A percentile compares a stretch with the other conserved stretches of the same genome.
Evolutionary conservation across 2,113 vertebrate genomes (phyloP).

Genomic region (Okapia johnstoni): DNA sequence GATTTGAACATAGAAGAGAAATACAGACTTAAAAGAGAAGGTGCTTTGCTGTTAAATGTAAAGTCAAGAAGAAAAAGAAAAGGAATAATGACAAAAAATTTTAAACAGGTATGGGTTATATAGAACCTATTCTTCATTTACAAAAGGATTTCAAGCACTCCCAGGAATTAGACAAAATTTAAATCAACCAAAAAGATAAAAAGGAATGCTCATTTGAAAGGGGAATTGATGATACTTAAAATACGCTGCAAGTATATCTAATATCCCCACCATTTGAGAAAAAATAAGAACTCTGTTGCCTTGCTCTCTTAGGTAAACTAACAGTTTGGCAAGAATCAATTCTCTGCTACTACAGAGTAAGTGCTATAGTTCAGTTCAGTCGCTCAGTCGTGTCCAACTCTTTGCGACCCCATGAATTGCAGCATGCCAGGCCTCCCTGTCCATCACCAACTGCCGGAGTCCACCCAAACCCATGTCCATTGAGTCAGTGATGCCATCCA

Average conservation of each 20-base stretch:
- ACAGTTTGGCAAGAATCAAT: conserved; percentile 95
- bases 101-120: neutral
- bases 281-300: conserved; percentile 97
- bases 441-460: neutral
- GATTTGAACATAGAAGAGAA: neutral
- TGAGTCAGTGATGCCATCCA: neutral
- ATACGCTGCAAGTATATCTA: conserved; percentile 98
- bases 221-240: conserved; percentile 93
- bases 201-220: conserved; percentile 88
- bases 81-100: neutral
- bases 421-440: neutral
- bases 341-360: conserved; percentile 97
- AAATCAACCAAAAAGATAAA: conserved; percentile 19
- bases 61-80: neutral
- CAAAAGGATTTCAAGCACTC: neutral
- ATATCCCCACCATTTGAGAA: conserved; percentile 99
- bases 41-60: neutral
- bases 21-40: neutral
- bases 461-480: neutral
- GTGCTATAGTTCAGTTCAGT: conserved; percentile 84
- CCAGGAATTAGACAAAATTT: neutral
- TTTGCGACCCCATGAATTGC: rapidly evolving
- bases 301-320: conserved; percentile 93
- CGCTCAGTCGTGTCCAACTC: rapidly evolving
- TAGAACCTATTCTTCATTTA: neutral